These are phyloP conservation scores for Porites cylindrica DNA, from an alignment of 92 coral and sea anemone species.

Conservation along the genomic window DNA sequence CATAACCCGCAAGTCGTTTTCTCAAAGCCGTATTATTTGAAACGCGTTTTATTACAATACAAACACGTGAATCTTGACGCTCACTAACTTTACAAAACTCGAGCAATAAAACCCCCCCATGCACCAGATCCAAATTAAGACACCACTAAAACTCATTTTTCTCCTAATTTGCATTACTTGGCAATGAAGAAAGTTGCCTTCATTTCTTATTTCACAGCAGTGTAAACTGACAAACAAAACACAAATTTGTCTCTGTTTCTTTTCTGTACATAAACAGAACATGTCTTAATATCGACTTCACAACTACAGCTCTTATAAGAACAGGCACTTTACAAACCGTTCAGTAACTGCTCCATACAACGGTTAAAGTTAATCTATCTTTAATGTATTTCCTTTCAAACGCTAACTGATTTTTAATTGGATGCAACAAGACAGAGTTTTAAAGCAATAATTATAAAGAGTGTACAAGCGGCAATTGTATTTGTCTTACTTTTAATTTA, in stretches of 20 bases:
- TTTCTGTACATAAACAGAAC: slow-evolving; percentile 24
- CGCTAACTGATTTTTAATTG: slow-evolving; percentile 17
- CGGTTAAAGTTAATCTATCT: not conserved
- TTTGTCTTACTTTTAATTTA: slow-evolving; percentile 43
- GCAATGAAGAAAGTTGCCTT: slow-evolving; percentile 32
- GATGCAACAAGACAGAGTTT: not conserved
- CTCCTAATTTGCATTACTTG: slow-evolving; percentile 20
- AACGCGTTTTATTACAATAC: slow-evolving; percentile 26
- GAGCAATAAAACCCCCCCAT: not conserved
- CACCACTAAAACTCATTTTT: not conserved
- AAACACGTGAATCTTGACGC: slow-evolving; percentile 1
- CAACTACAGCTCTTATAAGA: not conserved
- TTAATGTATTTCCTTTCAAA: not conserved
- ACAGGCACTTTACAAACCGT: not conserved
- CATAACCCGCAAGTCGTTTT: slow-evolving; percentile 25
- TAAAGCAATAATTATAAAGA: slow-evolving; percentile 15
- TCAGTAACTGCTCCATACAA: not conserved
- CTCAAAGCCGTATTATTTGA: slow-evolving; percentile 16
- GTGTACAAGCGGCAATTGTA: slow-evolving; percentile 15
- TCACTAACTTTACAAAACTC: not conserved
- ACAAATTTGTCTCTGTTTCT: slow-evolving; percentile 12
- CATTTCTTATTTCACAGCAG: slow-evolving; percentile 12
- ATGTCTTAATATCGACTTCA: slow-evolving; percentile 11
- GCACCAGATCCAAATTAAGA: not conserved
- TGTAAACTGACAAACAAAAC: slow-evolving; percentile 45